A percentile compares a stretch with the other conserved stretches of the same genome.
These are phyloP conservation scores for Lepidurus packardi DNA, from an alignment of 1,140 invertebrate genomes.

Conservation along the genomic window DNA sequence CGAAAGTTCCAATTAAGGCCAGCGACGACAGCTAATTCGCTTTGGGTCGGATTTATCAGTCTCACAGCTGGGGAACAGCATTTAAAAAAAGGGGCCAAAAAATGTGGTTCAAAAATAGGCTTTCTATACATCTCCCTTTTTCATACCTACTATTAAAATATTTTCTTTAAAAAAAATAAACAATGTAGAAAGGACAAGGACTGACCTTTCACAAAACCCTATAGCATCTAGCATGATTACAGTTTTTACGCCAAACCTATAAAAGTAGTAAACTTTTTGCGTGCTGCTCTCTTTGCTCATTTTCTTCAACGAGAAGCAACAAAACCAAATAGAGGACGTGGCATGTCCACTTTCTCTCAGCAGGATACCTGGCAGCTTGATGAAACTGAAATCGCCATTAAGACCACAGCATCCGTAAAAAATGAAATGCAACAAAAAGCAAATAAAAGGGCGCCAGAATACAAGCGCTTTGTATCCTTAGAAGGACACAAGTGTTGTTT, in stretches of 20 bases:
- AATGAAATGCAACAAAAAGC: neutral
- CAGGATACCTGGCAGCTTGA: neutral
- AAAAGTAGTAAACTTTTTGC: neutral
- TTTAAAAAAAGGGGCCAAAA: neutral
- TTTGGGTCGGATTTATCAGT: neutral
- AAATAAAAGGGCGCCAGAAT: neutral
- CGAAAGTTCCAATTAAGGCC: neutral
- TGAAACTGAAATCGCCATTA: constrained; percentile 19
- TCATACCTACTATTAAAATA: neutral
- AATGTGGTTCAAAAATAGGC: neutral
- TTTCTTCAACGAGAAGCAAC: constrained; percentile 1
- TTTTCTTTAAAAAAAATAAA: too few species aligned
- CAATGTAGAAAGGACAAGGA: neutral
- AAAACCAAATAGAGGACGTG: constrained; percentile 6
- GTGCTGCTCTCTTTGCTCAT: neutral
- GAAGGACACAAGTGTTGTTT: neutral
- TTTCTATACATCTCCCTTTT: neutral
- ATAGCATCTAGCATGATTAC: neutral
- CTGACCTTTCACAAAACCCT: neutral
- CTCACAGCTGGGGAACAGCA: neutral
- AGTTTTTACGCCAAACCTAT: neutral
- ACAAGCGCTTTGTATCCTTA: neutral
- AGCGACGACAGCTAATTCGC: constrained; percentile 2
- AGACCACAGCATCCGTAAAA: neutral
- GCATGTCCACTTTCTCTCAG: neutral